Percentiles rank a stretch among this genome's conserved stretches.
These are phyloP conservation scores for Prionailurus bengalensis DNA, from an alignment of 2,113 vertebrate species.

Conservation along the genomic window DNA sequence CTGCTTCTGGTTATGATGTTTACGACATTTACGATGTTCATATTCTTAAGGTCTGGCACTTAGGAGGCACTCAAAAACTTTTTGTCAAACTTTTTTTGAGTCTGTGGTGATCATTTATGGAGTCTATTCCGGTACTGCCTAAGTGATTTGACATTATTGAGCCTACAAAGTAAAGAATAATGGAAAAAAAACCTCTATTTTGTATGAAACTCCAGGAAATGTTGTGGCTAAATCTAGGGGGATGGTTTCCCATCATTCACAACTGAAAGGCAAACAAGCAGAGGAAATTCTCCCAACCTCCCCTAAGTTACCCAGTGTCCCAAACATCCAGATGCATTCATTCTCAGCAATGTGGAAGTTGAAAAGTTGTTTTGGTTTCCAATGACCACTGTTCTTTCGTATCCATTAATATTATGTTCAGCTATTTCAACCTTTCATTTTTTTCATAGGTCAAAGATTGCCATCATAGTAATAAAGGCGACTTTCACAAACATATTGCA, in stretches of 20 bases:
- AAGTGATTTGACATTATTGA: background rate
- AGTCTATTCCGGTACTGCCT: background rate
- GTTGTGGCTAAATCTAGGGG: background rate
- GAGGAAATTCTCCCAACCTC: background rate
- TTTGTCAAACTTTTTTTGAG: background rate
- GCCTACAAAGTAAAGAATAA: background rate
- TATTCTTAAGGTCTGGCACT: background rate
- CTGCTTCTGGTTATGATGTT: background rate
- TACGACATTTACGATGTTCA: background rate
- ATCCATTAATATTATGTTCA: background rate
- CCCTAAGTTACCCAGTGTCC: background rate
- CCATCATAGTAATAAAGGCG: background rate
- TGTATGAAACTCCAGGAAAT: slow-evolving; percentile 55
- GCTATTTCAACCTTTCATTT: background rate
- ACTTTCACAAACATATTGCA: background rate
- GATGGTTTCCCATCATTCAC: background rate
- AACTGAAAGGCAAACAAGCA: background rate
- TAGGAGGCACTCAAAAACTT: background rate
- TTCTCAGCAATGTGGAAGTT: background rate
- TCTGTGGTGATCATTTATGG: background rate
- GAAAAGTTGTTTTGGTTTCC: background rate
- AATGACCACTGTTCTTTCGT: background rate
- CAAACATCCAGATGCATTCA: background rate
- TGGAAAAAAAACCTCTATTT: slow-evolving; percentile 18
- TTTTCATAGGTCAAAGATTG: background rate